These are phyloP conservation scores for Nesoenas mayeri DNA, from an alignment of 2,113 vertebrate species.

Conservation along the genomic window DNA sequence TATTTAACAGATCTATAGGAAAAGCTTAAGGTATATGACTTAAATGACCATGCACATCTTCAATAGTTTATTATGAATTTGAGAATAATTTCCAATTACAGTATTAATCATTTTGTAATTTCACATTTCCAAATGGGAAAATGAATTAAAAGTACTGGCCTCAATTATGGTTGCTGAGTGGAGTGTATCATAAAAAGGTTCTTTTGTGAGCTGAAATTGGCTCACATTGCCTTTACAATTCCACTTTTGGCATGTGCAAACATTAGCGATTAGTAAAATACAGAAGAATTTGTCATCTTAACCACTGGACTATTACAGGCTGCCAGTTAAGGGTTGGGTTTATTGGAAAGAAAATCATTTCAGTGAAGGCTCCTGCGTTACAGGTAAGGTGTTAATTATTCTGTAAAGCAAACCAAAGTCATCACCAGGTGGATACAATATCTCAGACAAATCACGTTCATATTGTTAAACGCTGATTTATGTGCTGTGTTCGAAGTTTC, in stretches of 20 bases:
- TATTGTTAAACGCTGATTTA: neutral
- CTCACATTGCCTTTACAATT: neutral
- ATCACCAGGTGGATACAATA: neutral
- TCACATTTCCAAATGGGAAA: neutral
- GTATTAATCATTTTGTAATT: neutral
- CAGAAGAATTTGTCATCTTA: neutral
- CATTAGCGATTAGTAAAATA: neutral
- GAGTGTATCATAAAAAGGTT: neutral
- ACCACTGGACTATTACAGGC: neutral
- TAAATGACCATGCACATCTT: neutral
- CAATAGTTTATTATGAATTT: neutral
- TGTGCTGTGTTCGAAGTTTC: neutral
- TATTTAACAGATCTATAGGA: neutral
- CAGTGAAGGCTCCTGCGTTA: neutral
- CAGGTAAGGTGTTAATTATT: neutral
- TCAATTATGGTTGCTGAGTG: neutral
- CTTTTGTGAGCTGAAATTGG: neutral
- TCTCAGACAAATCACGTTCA: neutral
- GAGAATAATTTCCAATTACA: neutral
- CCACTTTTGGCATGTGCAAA: slow-evolving; percentile 15
- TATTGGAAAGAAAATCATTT: neutral
- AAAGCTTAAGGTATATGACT: neutral
- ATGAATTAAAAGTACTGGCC: neutral
- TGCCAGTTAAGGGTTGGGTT: neutral
- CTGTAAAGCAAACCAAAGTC: neutral